A percentile compares a stretch with the other conserved stretches of the same genome.
Conservation (phyloP, 2,888 invertebrate species). For the Leptopilina myrica region DNA sequence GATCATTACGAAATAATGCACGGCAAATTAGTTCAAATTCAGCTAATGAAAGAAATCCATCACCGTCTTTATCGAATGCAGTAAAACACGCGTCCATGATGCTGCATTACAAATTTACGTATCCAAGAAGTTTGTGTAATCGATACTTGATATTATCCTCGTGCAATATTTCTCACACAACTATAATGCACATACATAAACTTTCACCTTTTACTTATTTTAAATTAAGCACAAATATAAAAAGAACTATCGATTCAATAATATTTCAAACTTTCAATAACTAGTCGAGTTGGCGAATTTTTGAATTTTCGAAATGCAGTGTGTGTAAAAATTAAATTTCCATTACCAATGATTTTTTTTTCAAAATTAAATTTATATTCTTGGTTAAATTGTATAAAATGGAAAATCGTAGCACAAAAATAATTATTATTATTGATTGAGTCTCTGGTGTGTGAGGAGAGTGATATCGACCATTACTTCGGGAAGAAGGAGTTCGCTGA, state of each 20-base stretch:
- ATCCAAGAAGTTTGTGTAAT: conserved; percentile 70
- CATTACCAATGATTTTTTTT: background rate
- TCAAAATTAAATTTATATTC: background rate
- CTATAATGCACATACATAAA: conserved; percentile 28
- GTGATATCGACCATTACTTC: conserved; percentile 92
- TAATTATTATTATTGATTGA: conserved; percentile 66
- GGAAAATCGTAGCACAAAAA: background rate
- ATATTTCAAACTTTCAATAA: background rate
- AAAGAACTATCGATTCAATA: conserved; percentile 18
- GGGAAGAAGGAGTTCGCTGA: conserved; percentile 87
- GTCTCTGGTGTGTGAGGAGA: conserved; percentile 86
- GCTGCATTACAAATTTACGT: conserved; percentile 63
- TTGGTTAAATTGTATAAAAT: background rate
- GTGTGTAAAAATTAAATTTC: background rate
- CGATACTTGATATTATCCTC: conserved; percentile 60
- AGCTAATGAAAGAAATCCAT: conserved; percentile 85
- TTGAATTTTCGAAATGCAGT: too few species aligned
- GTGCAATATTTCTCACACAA: conserved; percentile 27
- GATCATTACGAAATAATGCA: conserved; percentile 91
- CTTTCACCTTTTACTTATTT: conserved; percentile 55
- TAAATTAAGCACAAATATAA: conserved; percentile 6
- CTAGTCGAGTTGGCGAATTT: too few species aligned
- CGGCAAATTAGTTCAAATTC: conserved; percentile 91
- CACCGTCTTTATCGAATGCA: conserved; percentile 94
- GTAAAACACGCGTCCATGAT: conserved; percentile 93